phyloP scores from a whole-genome alignment of 2,888 invertebrate genomes.

The Philereme transversata region DNA sequence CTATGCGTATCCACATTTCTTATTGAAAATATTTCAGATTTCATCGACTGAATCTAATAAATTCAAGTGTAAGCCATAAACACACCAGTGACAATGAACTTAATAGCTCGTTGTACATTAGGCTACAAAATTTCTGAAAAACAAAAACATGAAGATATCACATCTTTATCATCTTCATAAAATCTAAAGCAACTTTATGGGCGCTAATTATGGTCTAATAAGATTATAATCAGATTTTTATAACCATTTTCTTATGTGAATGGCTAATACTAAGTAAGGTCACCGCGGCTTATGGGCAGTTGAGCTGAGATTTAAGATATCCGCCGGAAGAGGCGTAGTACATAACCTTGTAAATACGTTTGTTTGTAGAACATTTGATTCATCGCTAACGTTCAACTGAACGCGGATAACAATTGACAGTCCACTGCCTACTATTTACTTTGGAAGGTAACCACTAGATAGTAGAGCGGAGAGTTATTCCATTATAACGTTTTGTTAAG shows the following conservation, averaged over 20 bases:
- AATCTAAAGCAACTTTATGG: slow-evolving; percentile 7
- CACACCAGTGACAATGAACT: too few species aligned
- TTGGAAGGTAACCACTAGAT: slow-evolving; percentile 69
- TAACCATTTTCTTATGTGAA: slow-evolving; percentile 46
- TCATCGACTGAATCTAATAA: too few species aligned
- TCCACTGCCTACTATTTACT: slow-evolving; percentile 49
- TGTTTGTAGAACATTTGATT: slow-evolving; percentile 36
- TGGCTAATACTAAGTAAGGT: slow-evolving; percentile 50
- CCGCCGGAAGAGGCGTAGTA: slow-evolving; percentile 60
- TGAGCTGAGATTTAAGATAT: slow-evolving; percentile 48
- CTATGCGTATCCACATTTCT: too few species aligned
- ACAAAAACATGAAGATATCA: background rate
- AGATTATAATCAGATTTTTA: slow-evolving; percentile 31
- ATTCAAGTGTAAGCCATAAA: too few species aligned
- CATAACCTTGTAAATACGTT: slow-evolving; percentile 54
- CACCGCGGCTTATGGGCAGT: slow-evolving; percentile 42
- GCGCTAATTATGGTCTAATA: slow-evolving; percentile 12
- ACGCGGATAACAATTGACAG: slow-evolving; percentile 62
- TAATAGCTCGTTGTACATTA: too few species aligned
- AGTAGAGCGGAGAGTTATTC: slow-evolving; percentile 47
- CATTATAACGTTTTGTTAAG: too few species aligned
- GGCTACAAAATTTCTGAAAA: background rate
- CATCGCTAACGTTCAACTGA: slow-evolving; percentile 34
- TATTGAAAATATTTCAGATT: too few species aligned
- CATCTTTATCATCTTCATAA: background rate